A percentile compares a stretch with the other conserved stretches of the same genome.
Evolutionary conservation across 2,888 invertebrate species (phyloP).

Genomic region (Tinea pellionella): DNA sequence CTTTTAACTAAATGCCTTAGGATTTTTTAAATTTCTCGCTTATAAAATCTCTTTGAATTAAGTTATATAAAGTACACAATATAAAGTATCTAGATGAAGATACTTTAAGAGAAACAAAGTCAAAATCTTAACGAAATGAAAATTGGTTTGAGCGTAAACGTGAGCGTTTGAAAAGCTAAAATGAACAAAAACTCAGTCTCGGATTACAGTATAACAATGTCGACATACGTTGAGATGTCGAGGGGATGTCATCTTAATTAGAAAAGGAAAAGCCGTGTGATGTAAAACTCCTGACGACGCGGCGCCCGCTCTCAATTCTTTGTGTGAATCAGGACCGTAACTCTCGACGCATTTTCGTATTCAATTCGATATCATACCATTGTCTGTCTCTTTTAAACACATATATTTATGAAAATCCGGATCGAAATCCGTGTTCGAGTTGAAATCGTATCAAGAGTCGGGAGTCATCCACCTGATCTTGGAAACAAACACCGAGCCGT

Average conservation of each 20-base stretch:
- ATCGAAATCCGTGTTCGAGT: not conserved
- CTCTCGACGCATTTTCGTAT: not conserved
- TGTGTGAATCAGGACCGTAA: not conserved
- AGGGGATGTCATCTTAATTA: constrained; percentile 3
- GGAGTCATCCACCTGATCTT: not conserved
- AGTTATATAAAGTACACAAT: too few species aligned
- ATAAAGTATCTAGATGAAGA: not conserved
- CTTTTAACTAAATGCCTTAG: too few species aligned
- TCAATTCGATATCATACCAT: not conserved
- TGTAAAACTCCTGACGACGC: not conserved
- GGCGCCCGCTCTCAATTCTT: not conserved
- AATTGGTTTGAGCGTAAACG: not conserved
- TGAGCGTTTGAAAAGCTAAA: not conserved
- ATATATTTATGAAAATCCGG: not conserved
- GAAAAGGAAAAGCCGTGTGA: not conserved
- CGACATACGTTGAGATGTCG: not conserved
- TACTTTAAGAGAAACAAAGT: not conserved
- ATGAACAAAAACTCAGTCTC: not conserved
- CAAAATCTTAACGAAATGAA: not conserved
- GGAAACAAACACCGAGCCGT: not conserved
- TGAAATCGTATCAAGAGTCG: not conserved
- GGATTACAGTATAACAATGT: not conserved
- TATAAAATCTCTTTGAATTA: too few species aligned
- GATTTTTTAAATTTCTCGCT: too few species aligned
- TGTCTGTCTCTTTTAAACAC: not conserved